A percentile compares a stretch with the other conserved stretches of the same genome.
These are phyloP conservation scores for Carcharodon carcharias DNA, from an alignment of 2,797 vertebrate genomes.

Conservation along the genomic window DNA sequence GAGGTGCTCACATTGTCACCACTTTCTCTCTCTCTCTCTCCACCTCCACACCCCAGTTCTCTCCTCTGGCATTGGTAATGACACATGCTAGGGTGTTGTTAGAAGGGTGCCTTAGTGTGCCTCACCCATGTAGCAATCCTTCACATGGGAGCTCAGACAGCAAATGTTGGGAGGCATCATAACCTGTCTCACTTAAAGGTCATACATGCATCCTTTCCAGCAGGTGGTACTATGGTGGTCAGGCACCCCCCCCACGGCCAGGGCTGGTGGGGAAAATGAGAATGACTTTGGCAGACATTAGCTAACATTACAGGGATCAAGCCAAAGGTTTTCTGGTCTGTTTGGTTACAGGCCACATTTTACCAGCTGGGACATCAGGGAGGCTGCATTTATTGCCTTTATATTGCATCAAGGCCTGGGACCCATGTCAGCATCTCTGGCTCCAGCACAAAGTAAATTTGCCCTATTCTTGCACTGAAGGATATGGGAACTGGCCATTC, in stretches of 20 bases:
- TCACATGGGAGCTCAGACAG: not conserved
- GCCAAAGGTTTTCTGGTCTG: not conserved
- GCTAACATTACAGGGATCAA: not conserved
- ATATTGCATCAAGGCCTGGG: not conserved
- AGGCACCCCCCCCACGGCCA: not conserved
- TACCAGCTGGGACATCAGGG: not conserved
- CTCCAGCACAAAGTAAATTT: not conserved
- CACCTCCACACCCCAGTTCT: not conserved
- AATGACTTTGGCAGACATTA: not conserved
- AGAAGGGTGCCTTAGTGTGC: not conserved
- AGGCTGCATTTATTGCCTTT: not conserved
- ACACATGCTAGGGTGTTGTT: not conserved
- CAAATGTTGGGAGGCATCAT: not conserved
- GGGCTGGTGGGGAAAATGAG: not conserved
- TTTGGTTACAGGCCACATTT: not conserved
- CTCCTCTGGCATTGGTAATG: not conserved
- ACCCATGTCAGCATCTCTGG: not conserved
- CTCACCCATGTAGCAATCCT: not conserved
- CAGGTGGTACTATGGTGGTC: not conserved
- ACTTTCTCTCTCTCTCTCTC: not conserved
- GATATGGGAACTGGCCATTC: too few relatives aligned
- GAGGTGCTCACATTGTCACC: not conserved
- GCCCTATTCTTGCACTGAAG: not conserved
- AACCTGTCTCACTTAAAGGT: not conserved
- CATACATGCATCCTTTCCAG: not conserved